Evolutionary conservation across 2,797 vertebrate genomes (phyloP).

Genomic region (Malurus leucopterus): DNA sequence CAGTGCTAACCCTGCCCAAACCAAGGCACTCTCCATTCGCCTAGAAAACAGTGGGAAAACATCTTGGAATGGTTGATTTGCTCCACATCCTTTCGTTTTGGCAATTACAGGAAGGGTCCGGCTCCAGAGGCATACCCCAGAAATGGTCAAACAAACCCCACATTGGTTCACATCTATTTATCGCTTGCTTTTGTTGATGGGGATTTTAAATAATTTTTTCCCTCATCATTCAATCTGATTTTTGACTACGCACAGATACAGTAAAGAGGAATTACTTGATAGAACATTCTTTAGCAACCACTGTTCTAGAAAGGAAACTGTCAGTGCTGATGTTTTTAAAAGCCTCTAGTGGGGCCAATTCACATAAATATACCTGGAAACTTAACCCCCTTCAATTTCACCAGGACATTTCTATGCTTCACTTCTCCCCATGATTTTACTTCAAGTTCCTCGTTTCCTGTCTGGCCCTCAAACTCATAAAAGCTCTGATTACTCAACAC

Average conservation of each 20-base stretch:
- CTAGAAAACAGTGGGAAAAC: neutral
- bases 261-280: neutral
- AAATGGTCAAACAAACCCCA: neutral
- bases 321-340: neutral
- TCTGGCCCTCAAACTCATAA: neutral
- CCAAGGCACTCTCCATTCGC: neutral
- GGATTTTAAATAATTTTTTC: neutral
- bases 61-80: neutral
- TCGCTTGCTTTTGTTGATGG: neutral
- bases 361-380: neutral
- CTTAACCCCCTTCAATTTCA: neutral
- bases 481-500: neutral
- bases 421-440: neutral
- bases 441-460: neutral
- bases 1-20: neutral
- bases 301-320: neutral
- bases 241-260: neutral
- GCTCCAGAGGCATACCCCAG: neutral
- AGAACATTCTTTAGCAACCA: neutral
- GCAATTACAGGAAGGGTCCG: neutral
- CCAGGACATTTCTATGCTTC: neutral
- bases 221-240: neutral
- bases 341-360: neutral
- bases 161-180: neutral
- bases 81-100: neutral